Evolutionary conservation across 1,140 invertebrate species (phyloP), one percentile per base, ranked within the genome.

Genomic region (Drosophila nigromelanica): DNA sequence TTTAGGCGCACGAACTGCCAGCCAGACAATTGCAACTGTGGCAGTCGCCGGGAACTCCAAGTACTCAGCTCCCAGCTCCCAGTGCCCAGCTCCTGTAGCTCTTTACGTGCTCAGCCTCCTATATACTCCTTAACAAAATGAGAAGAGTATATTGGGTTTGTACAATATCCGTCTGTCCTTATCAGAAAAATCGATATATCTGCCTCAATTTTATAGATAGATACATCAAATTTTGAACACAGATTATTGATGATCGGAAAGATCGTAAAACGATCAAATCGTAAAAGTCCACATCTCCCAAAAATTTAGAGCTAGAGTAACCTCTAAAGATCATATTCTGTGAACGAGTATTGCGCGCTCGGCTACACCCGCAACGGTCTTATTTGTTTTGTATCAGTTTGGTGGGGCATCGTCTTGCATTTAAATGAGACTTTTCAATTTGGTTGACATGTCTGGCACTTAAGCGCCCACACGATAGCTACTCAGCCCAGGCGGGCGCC

Each of bases 401-500:
- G 12, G 14, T 39, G 42, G 48, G 40, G 15, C 55, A 47, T 48
- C 50, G 63, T 18, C 63, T 69, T 73, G 70, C 70, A 73, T 69
- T 48, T 58, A 58, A 73, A 76, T 76, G 45, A 48, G 63, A 52
- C 37, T 76, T 76, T 73, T 76, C 74, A 73, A 76, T 76, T 76
- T 68, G 40, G 45, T 43, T 74, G 66, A 70, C 72, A 70, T 60
- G 43, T 55, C 40, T 60, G 47, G 30, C 45, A 56, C 61, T 56
- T 35, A 43, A 18, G 33, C 39, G 24, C 52, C 33, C 11, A 35
- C 40, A 42, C 35, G 27, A 21, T 21, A 18, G 3, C 33, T 37
- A 12, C 33, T 54, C 51, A 21, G 58, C 6, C 4, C 27, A 15
- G 30, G 37, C 18, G 27, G 58, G 5, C 48, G 51, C 51, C 35